These are phyloP conservation scores for Penaeus japonicus DNA, from an alignment of 1,140 invertebrate species.

Conservation along the genomic window DNA sequence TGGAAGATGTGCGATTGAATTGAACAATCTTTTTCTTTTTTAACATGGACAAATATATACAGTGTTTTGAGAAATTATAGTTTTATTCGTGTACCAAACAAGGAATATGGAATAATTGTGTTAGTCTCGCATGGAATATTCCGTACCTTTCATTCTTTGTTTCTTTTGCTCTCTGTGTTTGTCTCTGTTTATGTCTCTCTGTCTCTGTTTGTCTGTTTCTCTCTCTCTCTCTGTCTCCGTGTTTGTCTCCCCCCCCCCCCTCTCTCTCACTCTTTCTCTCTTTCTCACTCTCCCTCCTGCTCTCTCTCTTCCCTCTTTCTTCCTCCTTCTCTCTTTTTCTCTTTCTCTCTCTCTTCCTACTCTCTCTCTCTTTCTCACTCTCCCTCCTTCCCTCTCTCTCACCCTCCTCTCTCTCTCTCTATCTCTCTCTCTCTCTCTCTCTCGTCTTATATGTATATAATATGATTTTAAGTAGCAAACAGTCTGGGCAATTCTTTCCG, in stretches of 20 bases:
- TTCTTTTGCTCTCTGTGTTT: neutral
- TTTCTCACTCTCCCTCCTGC: neutral
- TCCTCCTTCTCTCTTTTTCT: neutral
- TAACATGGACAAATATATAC: too few relatives aligned
- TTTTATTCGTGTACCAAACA: neutral
- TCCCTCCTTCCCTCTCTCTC: neutral
- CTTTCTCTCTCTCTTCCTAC: too few relatives aligned
- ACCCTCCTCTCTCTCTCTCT: neutral
- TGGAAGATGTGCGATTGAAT: too few relatives aligned
- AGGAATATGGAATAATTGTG: too few relatives aligned
- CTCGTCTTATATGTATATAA: neutral
- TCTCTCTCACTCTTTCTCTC: neutral
- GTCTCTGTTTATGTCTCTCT: neutral
- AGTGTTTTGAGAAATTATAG: too few relatives aligned
- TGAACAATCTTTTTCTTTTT: too few relatives aligned
- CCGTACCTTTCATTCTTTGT: neutral
- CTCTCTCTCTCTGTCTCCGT: neutral
- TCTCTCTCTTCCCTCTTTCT: neutral
- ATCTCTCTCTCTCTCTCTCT: constrained; percentile 11
- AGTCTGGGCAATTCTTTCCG: too few relatives aligned
- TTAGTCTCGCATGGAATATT: neutral
- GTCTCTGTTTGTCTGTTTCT: constrained; percentile 11
- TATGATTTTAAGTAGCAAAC: too few relatives aligned
- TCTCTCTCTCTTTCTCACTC: neutral
- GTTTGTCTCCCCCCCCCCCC: neutral